Evolutionary conservation across 2,113 vertebrate species (phyloP).

Genomic region (Deroptyus accipitrinus): DNA sequence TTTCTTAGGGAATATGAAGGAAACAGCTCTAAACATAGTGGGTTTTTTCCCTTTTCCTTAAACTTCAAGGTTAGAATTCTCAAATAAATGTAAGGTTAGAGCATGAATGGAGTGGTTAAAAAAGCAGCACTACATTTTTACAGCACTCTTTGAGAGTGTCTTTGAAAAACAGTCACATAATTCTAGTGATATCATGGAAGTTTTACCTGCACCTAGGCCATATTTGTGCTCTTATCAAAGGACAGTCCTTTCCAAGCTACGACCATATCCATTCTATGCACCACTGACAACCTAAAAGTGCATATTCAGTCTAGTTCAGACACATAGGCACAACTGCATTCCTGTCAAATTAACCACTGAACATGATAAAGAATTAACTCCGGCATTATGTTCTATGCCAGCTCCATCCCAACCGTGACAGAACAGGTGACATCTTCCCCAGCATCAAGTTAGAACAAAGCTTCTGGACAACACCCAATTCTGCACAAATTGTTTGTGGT

Average conservation of each 20-base stretch:
- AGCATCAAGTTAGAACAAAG: neutral
- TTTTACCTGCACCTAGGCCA: neutral
- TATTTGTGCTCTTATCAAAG: neutral
- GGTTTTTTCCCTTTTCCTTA: neutral
- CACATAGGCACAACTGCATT: neutral
- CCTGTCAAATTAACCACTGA: neutral
- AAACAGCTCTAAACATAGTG: neutral
- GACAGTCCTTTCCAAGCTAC: neutral
- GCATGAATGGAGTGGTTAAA: neutral
- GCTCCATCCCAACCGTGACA: neutral
- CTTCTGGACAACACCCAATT: neutral
- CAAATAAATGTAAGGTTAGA: neutral
- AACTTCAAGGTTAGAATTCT: slow-evolving; percentile 24
- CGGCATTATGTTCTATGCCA: neutral
- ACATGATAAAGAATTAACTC: neutral
- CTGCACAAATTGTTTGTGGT: neutral
- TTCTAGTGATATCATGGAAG: neutral
- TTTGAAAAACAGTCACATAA: slow-evolving; percentile 9
- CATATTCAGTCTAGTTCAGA: neutral
- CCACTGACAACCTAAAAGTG: neutral
- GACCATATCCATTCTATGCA: neutral
- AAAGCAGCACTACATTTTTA: slow-evolving; percentile 1
- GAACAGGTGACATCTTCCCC: neutral
- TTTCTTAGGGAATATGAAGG: neutral
- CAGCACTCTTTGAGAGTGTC: neutral